Conservation (phyloP, 2,797 vertebrate genomes). For the Sebastes flavidus region DNA sequence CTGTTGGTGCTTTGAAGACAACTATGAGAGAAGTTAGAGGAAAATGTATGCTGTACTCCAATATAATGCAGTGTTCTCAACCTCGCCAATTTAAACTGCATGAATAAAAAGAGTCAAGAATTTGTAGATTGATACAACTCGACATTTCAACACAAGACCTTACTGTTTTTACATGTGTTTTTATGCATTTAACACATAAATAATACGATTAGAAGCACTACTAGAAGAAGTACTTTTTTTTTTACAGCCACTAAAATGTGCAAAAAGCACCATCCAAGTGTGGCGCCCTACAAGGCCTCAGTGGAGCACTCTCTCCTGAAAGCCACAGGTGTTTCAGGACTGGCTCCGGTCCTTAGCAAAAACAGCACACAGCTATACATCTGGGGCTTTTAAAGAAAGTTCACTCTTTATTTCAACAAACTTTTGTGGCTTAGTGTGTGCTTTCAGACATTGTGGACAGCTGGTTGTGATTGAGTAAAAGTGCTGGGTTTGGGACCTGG, state of each 20-base stretch:
- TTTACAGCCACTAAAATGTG: conserved; percentile 10
- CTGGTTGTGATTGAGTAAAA: conserved; percentile 60
- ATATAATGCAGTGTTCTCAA: not conserved
- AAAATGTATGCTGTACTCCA: not conserved
- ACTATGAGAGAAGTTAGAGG: not conserved
- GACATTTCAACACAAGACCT: not conserved
- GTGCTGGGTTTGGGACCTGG: conserved; percentile 31
- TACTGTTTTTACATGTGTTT: not conserved
- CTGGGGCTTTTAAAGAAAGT: conserved; percentile 54
- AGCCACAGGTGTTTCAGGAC: conserved; percentile 57
- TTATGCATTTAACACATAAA: not conserved
- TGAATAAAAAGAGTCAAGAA: not conserved
- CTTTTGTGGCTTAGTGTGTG: conserved; percentile 41
- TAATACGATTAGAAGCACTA: not conserved
- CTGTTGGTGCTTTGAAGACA: not conserved
- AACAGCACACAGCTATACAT: conserved; percentile 43
- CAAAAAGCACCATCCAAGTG: conserved; percentile 8
- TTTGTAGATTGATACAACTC: not conserved
- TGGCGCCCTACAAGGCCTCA: not conserved
- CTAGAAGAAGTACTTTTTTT: not conserved
- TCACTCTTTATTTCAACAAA: conserved; percentile 66
- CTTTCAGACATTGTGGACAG: conserved; percentile 53
- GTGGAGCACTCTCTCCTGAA: conserved; percentile 24
- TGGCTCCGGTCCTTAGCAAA: conserved; percentile 33
- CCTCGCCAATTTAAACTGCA: not conserved